phyloP scores from a whole-genome alignment of 2,888 invertebrate species.

The Drosophila emarginata region DNA sequence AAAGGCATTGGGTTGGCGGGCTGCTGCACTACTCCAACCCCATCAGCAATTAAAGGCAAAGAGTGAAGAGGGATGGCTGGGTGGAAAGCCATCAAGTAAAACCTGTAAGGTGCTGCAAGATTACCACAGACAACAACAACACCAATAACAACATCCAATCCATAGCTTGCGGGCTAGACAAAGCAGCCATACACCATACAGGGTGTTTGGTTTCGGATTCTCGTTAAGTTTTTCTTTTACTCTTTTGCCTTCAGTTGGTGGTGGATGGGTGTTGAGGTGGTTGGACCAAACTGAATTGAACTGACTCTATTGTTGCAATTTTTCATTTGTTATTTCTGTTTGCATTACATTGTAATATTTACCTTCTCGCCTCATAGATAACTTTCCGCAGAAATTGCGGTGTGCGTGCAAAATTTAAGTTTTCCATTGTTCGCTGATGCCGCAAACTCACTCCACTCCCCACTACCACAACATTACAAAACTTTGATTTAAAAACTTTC shows the following conservation, averaged over 20 bases:
- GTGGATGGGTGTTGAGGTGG: constrained; percentile 22
- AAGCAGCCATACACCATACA: constrained; percentile 23
- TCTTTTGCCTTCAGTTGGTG: background rate
- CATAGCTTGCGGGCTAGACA: constrained; percentile 29
- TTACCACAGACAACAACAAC: constrained; percentile 36
- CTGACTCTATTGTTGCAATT: constrained; percentile 31
- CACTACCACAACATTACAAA: constrained; percentile 23
- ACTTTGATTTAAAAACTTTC: constrained; percentile 62
- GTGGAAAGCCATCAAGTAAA: constrained; percentile 58
- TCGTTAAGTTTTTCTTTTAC: constrained; percentile 23
- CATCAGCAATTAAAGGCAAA: constrained; percentile 2
- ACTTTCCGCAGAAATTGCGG: constrained; percentile 82
- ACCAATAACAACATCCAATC: constrained; percentile 23
- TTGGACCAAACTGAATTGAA: background rate
- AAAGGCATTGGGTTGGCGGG: constrained; percentile 5
- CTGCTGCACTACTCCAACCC: constrained; percentile 35
- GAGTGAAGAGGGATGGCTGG: constrained; percentile 10
- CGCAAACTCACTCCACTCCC: constrained; percentile 25
- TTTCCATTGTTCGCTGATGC: constrained; percentile 75
- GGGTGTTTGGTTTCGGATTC: constrained; percentile 30
- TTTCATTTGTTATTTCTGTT: background rate
- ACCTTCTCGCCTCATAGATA: constrained; percentile 79
- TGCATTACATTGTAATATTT: constrained; percentile 37
- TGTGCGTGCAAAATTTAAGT: constrained; percentile 80
- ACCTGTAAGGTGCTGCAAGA: constrained; percentile 70